Percentiles rank a stretch among this genome's conserved stretches.
These are phyloP conservation scores for Tupaia tana DNA, from an alignment of 2,113 vertebrate genomes.

Conservation along the genomic window DNA sequence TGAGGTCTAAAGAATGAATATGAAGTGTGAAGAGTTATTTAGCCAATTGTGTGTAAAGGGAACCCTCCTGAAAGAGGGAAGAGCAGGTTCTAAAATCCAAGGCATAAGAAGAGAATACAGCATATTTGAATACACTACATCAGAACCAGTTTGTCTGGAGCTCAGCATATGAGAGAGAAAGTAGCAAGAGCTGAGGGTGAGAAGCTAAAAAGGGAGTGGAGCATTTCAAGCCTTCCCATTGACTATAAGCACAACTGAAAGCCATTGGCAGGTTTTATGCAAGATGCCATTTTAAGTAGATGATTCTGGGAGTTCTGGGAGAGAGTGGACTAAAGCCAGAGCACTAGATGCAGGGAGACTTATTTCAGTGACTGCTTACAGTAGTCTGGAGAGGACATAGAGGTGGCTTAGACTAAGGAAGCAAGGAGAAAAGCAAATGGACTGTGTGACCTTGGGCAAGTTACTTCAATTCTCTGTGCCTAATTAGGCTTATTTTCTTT, in stretches of 20 bases:
- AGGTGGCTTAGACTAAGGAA: neutral
- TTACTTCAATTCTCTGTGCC: neutral
- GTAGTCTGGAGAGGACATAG: neutral
- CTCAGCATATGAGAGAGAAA: neutral
- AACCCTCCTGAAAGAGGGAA: neutral
- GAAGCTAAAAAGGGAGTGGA: neutral
- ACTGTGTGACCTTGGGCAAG: neutral
- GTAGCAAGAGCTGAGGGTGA: neutral
- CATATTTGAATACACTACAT: neutral
- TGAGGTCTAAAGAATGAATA: neutral
- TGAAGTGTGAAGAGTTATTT: neutral
- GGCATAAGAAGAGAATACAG: neutral
- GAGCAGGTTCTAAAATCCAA: neutral
- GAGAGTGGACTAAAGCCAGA: neutral
- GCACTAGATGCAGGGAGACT: neutral
- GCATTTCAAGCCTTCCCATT: neutral
- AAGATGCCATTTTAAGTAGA: constrained; percentile 5
- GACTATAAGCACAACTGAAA: neutral
- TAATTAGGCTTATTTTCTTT: neutral
- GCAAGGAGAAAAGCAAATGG: neutral
- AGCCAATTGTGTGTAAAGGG: neutral
- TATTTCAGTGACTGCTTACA: neutral
- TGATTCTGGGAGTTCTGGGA: neutral
- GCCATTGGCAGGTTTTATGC: neutral
- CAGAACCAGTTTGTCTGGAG: neutral